A percentile compares a stretch with the other conserved stretches of the same genome.
phyloP scores from a whole-genome alignment of 2,888 invertebrate genomes.

The Melinaea marsaeus region DNA sequence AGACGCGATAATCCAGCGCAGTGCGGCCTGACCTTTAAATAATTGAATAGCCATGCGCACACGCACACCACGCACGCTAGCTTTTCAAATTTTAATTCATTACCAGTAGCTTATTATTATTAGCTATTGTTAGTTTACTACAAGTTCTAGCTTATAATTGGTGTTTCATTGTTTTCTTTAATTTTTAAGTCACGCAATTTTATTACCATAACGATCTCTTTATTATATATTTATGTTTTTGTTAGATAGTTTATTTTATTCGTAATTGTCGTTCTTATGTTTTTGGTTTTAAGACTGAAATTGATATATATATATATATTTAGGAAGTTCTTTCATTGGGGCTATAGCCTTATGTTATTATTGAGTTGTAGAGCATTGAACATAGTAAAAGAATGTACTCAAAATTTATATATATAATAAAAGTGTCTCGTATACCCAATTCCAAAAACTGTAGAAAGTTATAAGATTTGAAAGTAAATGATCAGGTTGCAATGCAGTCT shows the following conservation, averaged over 20 bases:
- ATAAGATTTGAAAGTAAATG: neutral
- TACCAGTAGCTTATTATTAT: slow-evolving; percentile 22
- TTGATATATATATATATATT: neutral
- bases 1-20: slow-evolving; percentile 66
- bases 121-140: slow-evolving; percentile 9
- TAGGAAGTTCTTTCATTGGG: too few species aligned
- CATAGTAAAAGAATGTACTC: too few species aligned
- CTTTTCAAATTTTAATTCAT: slow-evolving; percentile 26
- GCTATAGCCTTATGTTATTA: too few species aligned
- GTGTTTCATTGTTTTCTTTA: slow-evolving; percentile 22
- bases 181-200: slow-evolving; percentile 21
- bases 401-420: too few species aligned
- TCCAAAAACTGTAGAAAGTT: slow-evolving; percentile 5
- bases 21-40: slow-evolving; percentile 70
- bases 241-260: neutral
- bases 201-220: neutral
- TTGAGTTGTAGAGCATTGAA: too few species aligned
- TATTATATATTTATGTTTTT: neutral
- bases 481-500: slow-evolving; percentile 1
- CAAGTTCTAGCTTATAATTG: slow-evolving; percentile 17
- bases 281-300: neutral
- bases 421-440: neutral
- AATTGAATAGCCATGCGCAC: slow-evolving; percentile 73
- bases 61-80: slow-evolving; percentile 69
- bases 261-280: neutral